Base-by-base conservation (phyloP, 2,113 vertebrate genomes). In the Clarias magur region DNA sequence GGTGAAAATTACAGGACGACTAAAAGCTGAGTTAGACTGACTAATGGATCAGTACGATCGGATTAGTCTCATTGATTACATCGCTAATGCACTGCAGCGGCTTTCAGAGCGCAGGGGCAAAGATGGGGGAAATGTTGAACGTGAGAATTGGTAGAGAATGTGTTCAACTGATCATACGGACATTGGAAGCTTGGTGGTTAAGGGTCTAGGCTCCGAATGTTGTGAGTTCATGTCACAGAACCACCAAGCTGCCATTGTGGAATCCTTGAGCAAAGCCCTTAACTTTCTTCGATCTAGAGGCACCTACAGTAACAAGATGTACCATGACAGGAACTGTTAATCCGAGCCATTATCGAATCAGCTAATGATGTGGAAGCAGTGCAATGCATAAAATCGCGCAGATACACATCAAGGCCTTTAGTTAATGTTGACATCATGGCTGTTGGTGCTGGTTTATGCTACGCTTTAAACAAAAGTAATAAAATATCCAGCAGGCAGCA, bases 61-160 rank as follows among this genome's bases (percentile, higher is more conserved):
- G 83, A 84, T 84, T 84, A 84, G 65, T 15, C 56, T 84, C 27
- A 84, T 48, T 84, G 83, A 84, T 84, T 73, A 42, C 15, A 72
- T 73, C 67, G 59, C 67, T 84, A 84, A 72, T 57, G 53, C 83
- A 72, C 67, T 72, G 53, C 67, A 84, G 27, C 54, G 38, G 11
- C 19, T 62, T 34, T 60, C 11, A 4, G 42, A 62, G 79, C 4
- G 23, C 19, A 25, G 21, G 0, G 4, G 5, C 0, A 30, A 81
- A 70, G 83, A 67, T 34, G 1, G 5, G 25, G 82, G 38, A 12
- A 81, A 30, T 62, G 57, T 12, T 42, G 30, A 42, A 81, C 25
- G 34, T 23, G 16, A 59, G 17, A 19, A 34, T 60, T 80, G 19
- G 27, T 62, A 62, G 19, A 42, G 34, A 81, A 62, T 3, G 11